Evolutionary conservation across 2,797 vertebrate genomes (phyloP), one percentile per base, ranked within the genome.

Genomic region (Argentina silus): DNA sequence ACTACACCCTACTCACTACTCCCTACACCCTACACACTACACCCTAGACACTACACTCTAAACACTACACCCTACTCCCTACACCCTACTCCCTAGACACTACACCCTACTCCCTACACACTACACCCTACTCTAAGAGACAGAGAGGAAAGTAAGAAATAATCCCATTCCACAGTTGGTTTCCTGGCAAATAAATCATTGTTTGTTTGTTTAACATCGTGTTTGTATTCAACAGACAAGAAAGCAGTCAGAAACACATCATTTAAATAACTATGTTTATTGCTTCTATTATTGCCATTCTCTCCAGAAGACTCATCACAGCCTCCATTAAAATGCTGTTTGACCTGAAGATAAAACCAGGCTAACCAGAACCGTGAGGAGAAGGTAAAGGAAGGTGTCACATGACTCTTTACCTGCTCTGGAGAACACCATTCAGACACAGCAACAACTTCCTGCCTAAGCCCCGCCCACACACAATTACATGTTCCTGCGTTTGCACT

Each of bases 201-300:
- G 27, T 36, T 36, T 36, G 27, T 36, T 36, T 36, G 27, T 36
- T 36, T 4, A 36, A 36, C 27, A 36, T 36, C 27, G 4, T 36
- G 27, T 36, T 36, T 36, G 27, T 36, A 59, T 48, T 19, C 12
- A 55, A 62, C 14, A 44, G 23, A 60, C 1, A 36, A 36, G 27
- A 36, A 36, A 36, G 27, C 27, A 36, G 27, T 1, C 27, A 55
- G 45, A 7, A 7, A 19, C 14, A 60, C 61, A 36, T 59, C 53
- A 2, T 0, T 45, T 76, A 1, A 71, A 81, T 68, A 69, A 69
- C 36, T 79, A 82, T 21, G 77, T 90, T 91, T 89, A 90, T 90
- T 91, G 83, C 80, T 81, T 85, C 51, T 19, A 50, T 83, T 87
- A 81, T 67, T 84, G 66, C 21, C 76, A 68, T 70, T 77, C 47